phyloP scores from a whole-genome alignment of 2,888 invertebrate genomes.

The Lasioglossum oenotherae region DNA sequence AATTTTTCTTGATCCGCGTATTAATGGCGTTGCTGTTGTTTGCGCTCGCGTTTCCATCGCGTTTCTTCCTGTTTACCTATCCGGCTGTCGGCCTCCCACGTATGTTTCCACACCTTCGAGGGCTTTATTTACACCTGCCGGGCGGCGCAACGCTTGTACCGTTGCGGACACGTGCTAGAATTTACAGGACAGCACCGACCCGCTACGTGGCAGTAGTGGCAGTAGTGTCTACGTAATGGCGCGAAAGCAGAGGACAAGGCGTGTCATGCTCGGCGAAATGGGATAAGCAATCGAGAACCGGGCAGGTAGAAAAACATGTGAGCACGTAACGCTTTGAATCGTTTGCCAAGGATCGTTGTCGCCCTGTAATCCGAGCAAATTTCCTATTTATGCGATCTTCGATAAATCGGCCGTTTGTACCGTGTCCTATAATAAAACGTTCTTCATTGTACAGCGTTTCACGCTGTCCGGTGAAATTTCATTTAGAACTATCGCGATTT shows the following conservation, averaged over 20 bases:
- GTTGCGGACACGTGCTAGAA: slow-evolving; percentile 44
- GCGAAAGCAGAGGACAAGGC: slow-evolving; percentile 32
- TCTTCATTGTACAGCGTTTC: slow-evolving; percentile 11
- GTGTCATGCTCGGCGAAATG: slow-evolving; percentile 30
- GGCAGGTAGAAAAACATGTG: neutral
- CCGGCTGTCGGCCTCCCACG: slow-evolving; percentile 10
- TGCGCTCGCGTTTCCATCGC: slow-evolving; percentile 26
- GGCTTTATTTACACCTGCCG: slow-evolving; percentile 50
- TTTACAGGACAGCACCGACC: slow-evolving; percentile 15
- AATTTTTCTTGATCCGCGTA: neutral
- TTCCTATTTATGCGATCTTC: slow-evolving; percentile 42
- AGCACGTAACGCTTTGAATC: slow-evolving; percentile 29
- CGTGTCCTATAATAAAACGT: slow-evolving; percentile 3
- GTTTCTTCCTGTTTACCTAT: slow-evolving; percentile 39
- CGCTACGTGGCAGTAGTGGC: neutral
- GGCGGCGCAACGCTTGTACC: slow-evolving; percentile 14
- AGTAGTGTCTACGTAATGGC: slow-evolving; percentile 36
- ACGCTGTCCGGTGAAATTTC: slow-evolving; percentile 13
- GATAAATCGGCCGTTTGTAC: slow-evolving; percentile 16
- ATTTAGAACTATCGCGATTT: slow-evolving; percentile 18
- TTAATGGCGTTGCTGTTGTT: slow-evolving; percentile 25
- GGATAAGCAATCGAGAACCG: slow-evolving; percentile 18
- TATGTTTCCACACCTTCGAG: slow-evolving; percentile 32
- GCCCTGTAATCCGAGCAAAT: slow-evolving; percentile 43
- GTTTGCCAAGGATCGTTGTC: slow-evolving; percentile 14